phyloP scores from a whole-genome alignment of 1,140 invertebrate genomes.

The Bicyclus anynana region DNA sequence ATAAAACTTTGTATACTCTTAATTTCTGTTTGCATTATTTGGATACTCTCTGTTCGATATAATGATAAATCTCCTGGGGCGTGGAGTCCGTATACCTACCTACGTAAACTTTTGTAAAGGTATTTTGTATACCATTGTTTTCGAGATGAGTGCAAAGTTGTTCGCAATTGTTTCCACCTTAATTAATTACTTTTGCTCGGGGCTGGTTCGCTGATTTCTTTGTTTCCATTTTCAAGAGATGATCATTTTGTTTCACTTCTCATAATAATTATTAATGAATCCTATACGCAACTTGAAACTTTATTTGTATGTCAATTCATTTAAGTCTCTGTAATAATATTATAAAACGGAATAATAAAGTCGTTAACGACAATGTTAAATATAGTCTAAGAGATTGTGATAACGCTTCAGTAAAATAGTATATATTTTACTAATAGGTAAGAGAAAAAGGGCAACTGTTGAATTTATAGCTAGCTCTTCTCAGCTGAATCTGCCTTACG shows the following conservation, averaged over 20 bases:
- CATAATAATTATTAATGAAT: neutral
- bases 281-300: neutral
- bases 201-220: slow-evolving; percentile 37
- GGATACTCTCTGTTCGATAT: too few species aligned
- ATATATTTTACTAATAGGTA: too few species aligned
- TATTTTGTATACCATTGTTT: slow-evolving; percentile 24
- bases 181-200: slow-evolving; percentile 36
- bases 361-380: too few species aligned
- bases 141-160: slow-evolving; percentile 41
- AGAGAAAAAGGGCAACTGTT: too few species aligned
- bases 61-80: neutral
- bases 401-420: too few species aligned
- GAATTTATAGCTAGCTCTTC: too few species aligned
- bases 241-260: neutral
- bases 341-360: too few species aligned
- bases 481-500: too few species aligned
- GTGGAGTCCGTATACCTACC: too few species aligned
- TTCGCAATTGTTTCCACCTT: slow-evolving; percentile 24
- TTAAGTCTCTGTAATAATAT: neutral
- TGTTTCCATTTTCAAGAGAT: neutral
- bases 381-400: too few species aligned
- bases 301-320: neutral
- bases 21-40: too few species aligned
- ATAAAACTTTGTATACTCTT: too few species aligned
- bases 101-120: slow-evolving; percentile 25